Percentiles rank a stretch among this genome's conserved stretches.
These are phyloP conservation scores for Temnothorax curvispinosus DNA, from an alignment of 1,140 invertebrate species.

Conservation along the genomic window DNA sequence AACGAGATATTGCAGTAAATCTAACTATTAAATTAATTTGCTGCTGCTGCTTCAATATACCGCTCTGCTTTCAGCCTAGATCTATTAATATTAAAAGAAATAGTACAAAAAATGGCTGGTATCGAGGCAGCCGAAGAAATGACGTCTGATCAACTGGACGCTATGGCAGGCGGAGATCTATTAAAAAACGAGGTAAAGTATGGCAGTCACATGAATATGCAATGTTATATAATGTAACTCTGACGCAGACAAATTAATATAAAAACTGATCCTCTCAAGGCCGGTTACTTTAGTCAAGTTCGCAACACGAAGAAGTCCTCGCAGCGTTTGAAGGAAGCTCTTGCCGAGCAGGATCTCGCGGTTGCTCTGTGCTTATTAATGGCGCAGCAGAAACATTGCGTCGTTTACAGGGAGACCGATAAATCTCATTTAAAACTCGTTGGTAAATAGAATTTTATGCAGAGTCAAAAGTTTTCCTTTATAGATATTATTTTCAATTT, in stretches of 20 bases:
- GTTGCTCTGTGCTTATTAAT: slow-evolving; percentile 97
- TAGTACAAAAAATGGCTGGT: slow-evolving; percentile 99
- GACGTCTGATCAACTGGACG: slow-evolving; percentile 97
- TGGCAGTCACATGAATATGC: background rate
- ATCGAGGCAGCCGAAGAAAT: slow-evolving; percentile 99
- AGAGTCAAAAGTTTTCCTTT: slow-evolving; percentile 48
- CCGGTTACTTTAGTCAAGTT: slow-evolving; percentile 98
- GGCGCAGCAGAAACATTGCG: slow-evolving; percentile 98
- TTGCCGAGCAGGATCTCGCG: slow-evolving; percentile 96
- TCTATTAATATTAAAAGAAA: slow-evolving; percentile 97
- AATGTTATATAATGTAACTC: background rate
- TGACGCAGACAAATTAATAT: background rate
- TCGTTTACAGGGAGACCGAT: slow-evolving; percentile 94
- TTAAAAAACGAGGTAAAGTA: slow-evolving; percentile 94
- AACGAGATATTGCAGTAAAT: background rate
- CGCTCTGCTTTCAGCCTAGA: slow-evolving; percentile 91
- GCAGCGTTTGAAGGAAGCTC: slow-evolving; percentile 97
- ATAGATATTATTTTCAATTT: slow-evolving; percentile 55
- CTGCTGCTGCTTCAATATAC: background rate
- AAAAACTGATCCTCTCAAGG: slow-evolving; percentile 84
- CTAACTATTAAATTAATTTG: background rate
- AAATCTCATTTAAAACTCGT: slow-evolving; percentile 97
- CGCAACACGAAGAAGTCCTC: slow-evolving; percentile 98
- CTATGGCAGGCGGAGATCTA: slow-evolving; percentile 98
- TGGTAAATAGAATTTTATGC: slow-evolving; percentile 82